Evolutionary conservation across 2,888 invertebrate genomes (phyloP).

Genomic region (Ophioninae sp.): DNA sequence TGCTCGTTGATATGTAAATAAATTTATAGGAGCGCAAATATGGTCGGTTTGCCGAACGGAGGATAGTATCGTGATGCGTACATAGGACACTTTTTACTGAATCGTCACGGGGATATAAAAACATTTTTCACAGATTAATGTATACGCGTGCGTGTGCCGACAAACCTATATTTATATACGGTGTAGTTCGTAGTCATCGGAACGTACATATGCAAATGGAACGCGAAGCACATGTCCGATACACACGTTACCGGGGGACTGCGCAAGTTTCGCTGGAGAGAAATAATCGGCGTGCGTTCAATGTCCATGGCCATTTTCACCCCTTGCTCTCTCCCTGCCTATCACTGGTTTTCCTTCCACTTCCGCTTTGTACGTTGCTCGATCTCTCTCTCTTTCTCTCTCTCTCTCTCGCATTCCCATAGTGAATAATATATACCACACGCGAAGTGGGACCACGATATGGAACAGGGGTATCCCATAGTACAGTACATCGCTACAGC

Average conservation of each 20-base stretch:
- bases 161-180: not conserved
- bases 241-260: constrained; percentile 56
- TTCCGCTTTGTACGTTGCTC: not conserved
- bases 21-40: not conserved
- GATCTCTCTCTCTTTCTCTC: constrained; percentile 16
- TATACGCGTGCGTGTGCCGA: not conserved
- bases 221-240: constrained; percentile 51
- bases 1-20: not conserved
- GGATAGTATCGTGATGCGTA: constrained; percentile 1
- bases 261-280: constrained; percentile 40
- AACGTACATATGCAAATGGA: constrained; percentile 60
- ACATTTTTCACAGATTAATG: constrained; percentile 15
- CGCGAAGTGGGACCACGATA: not conserved
- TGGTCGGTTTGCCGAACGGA: not conserved
- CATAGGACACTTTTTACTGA: not conserved
- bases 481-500: constrained; percentile 9
- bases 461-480: constrained; percentile 4
- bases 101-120: constrained; percentile 2
- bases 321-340: constrained; percentile 26
- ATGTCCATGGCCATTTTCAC: constrained; percentile 52
- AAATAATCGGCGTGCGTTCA: constrained; percentile 50
- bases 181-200: constrained; percentile 21
- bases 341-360: constrained; percentile 5
- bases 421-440: constrained; percentile 16
- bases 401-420: constrained; percentile 20